Base-by-base conservation (phyloP, 1,140 invertebrate species). In the Drosophila athabasca region DNA sequence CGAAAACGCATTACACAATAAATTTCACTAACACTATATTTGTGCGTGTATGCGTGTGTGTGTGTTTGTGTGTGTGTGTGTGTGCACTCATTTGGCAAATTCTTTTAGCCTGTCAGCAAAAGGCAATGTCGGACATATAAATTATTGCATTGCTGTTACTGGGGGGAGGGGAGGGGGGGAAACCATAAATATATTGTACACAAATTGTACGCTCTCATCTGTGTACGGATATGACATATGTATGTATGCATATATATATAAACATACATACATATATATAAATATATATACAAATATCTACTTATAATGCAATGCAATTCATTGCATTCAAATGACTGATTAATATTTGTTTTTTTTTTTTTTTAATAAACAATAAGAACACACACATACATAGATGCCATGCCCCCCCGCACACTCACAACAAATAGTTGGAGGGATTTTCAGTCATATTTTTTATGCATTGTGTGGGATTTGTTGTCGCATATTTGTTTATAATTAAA, bases 321-420 rank as follows among this genome's bases (percentile, higher is more conserved):
- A 87, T 90, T 90, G 85, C 85, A 90, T 90, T 90, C 75, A 90
- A 90, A 90, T 90, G 85, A 90, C 85, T 90, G 85, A 90, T 90
- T 85, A 90, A 90, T 90, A 90, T 81, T 89, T 90, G 85, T 26
- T 89, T 90, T 90, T 26, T 26, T 90, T 26, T 26, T 26, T 26
- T 89, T 85, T 85, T 90, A 89, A 85, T 90, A 89, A 88, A 83
- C 67, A 83, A 82, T 55, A 73, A 52, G 51, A 61, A 61, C 60
- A 51, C 45, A 61, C 60, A 51, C 45, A 77, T 74, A 64, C 39
- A 57, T 57, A 62, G 3, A 8, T 29, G 29, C 29, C 29, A 26
- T 29, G 29, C 29, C 29, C 7, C 29, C 29, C 7, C 29, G 0
- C 29, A 31, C 26, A 29, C 6, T 43, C 50, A 41, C 53, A 62